Conservation (phyloP, 2,113 vertebrate species). For the Sylvilagus bachmani region DNA sequence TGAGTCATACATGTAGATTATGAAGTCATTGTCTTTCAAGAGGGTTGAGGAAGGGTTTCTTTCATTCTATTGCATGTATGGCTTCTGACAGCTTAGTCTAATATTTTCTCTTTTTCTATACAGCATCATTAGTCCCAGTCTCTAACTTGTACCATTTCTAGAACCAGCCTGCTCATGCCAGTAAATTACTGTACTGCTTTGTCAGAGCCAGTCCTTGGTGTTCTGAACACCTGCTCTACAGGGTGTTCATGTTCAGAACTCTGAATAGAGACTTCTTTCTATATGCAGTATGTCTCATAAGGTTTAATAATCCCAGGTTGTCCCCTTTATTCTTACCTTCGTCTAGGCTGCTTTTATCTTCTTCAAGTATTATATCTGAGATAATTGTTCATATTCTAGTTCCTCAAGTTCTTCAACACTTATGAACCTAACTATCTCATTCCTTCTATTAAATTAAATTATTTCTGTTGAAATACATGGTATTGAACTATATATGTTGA, state of each 20-base stretch:
- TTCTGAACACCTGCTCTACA: no score
- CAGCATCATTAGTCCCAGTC: fast-evolving
- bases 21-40: constrained; percentile 2
- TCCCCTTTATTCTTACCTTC: background rate
- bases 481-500: background rate
- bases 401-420: background rate
- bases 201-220: fast-evolving
- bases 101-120: background rate
- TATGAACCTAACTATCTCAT: background rate
- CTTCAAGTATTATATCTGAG: background rate
- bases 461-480: background rate
- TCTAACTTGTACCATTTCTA: background rate
- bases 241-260: no score
- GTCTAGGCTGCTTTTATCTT: background rate
- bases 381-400: background rate
- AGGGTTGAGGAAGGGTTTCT: background rate
- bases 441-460: background rate
- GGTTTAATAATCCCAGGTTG: fast-evolving
- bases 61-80: background rate
- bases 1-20: background rate
- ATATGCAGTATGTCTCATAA: no score
- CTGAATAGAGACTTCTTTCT: background rate
- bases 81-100: background rate
- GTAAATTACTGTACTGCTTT: background rate
- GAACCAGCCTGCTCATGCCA: background rate